Evolutionary conservation across 2,888 invertebrate genomes (phyloP), one percentile per base, ranked within the genome.

Genomic region (Ptychoptera albimana): DNA sequence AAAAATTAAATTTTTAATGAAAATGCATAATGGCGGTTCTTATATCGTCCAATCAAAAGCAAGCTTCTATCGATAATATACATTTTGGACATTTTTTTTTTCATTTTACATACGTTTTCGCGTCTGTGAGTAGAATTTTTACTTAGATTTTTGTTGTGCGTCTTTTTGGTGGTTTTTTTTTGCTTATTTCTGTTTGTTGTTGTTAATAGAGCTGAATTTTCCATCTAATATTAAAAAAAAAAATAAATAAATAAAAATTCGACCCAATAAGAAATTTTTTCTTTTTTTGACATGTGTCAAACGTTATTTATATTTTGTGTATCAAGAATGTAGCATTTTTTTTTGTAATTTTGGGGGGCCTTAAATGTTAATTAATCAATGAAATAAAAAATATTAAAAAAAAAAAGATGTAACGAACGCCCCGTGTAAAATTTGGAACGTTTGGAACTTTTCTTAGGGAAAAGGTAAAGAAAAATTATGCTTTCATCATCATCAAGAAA

Each of bases 11-110:
- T n/a, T n/a, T n/a, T 23, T 32, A 12, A 12, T 12, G 12, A 36
- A 35, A 35, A 40, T 42, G 32, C 41, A 46, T 44, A 49, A 81
- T 81, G 80, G 80, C 80, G 77, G 77, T 71, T 64, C 62, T 60
- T 52, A 60, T 63, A 67, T 69, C 69, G 69, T 71, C 81, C 81
- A 82, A 82, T 82, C 70, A 71, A 72, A 75, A 68, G 66, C 68
- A 67, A 70, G 72, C 72, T 74, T 73, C 70, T 63, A 69, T 70
- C 69, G 70, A 69, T 71, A 31, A 46, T 46, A 45, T 41, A 39
- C 43, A 45, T 71, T 69, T 72, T 71, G 71, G 73, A 71, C 71
- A 73, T 71, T 72, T 72, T n/a, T n/a, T n/a, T n/a, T n/a, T n/a
- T n/a, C n/a, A n/a, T n/a, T 67, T 60, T 73, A 75, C 75, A 75